A percentile compares a stretch with the other conserved stretches of the same genome.
Evolutionary conservation across 2,888 invertebrate species (phyloP).

Genomic region (Sarcophaga rosellei): DNA sequence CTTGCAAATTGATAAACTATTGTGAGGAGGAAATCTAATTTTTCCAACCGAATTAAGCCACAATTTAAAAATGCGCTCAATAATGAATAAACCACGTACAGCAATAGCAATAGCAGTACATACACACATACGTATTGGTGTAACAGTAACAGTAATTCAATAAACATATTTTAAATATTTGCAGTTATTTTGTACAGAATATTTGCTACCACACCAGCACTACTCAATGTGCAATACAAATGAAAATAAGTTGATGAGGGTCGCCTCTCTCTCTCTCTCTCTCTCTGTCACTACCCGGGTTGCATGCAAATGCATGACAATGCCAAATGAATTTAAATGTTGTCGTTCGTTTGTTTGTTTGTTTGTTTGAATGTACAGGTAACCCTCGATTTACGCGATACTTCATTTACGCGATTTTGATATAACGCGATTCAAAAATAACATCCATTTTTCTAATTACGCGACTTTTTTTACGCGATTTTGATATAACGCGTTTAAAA

Average conservation of each 20-base stretch:
- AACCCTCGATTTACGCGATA: too few species aligned
- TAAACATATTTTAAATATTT: conserved; percentile 32
- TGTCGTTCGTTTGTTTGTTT: conserved; percentile 1
- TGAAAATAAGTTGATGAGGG: neutral
- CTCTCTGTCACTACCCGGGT: too few species aligned
- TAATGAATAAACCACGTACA: too few species aligned
- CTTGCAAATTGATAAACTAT: too few species aligned
- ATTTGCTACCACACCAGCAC: conserved; percentile 27
- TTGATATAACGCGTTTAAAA: too few species aligned
- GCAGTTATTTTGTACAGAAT: conserved; percentile 37
- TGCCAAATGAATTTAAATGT: conserved; percentile 54
- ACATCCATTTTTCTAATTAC: too few species aligned
- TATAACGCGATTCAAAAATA: too few species aligned
- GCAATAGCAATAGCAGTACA: neutral
- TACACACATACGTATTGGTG: neutral
- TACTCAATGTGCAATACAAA: conserved; percentile 39
- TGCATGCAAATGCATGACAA: neutral
- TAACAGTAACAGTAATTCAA: conserved; percentile 1
- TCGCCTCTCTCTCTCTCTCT: neutral
- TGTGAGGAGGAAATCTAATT: conserved; percentile 19
- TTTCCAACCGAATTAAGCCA: neutral
- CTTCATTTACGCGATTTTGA: too few species aligned
- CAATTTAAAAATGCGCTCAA: too few species aligned
- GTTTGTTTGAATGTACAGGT: too few species aligned
- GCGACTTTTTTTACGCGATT: too few species aligned